phyloP scores from a whole-genome alignment of 2,888 invertebrate species.

The Lissonota sp. region DNA sequence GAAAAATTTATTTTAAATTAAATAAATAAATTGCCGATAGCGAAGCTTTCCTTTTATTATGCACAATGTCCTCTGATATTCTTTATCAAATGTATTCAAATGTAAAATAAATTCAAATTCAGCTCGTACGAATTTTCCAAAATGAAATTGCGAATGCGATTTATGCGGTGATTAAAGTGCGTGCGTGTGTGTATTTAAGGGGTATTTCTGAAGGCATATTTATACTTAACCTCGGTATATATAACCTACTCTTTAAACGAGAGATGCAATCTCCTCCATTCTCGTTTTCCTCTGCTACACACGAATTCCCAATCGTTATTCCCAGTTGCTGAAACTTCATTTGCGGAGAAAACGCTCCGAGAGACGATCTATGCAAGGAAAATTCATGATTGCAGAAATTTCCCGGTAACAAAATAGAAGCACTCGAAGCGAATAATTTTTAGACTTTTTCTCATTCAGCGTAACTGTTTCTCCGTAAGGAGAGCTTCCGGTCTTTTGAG shows the following conservation, averaged over 20 bases:
- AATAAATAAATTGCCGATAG: too few relatives aligned
- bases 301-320: slow-evolving; percentile 54
- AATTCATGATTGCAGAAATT: slow-evolving; percentile 17
- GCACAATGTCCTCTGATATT: too few relatives aligned
- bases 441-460: too few relatives aligned
- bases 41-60: too few relatives aligned
- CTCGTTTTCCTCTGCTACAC: slow-evolving; percentile 48
- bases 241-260: slow-evolving; percentile 31
- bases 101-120: neutral
- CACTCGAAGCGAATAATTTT: neutral
- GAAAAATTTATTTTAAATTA: too few relatives aligned
- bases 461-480: too few relatives aligned
- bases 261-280: slow-evolving; percentile 55
- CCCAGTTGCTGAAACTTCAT: slow-evolving; percentile 54
- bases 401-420: too few relatives aligned
- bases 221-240: slow-evolving; percentile 41
- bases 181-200: slow-evolving; percentile 23
- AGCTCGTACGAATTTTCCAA: slow-evolving; percentile 42
- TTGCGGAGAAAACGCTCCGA: slow-evolving; percentile 42
- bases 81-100: too few relatives aligned
- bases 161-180: slow-evolving; percentile 47
- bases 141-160: slow-evolving; percentile 52
- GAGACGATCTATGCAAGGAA: slow-evolving; percentile 22
- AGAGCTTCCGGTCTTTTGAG: too few relatives aligned
- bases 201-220: slow-evolving; percentile 53